phyloP scores from a whole-genome alignment of 2,113 vertebrate genomes.

The Melanostigma gelatinosum region DNA sequence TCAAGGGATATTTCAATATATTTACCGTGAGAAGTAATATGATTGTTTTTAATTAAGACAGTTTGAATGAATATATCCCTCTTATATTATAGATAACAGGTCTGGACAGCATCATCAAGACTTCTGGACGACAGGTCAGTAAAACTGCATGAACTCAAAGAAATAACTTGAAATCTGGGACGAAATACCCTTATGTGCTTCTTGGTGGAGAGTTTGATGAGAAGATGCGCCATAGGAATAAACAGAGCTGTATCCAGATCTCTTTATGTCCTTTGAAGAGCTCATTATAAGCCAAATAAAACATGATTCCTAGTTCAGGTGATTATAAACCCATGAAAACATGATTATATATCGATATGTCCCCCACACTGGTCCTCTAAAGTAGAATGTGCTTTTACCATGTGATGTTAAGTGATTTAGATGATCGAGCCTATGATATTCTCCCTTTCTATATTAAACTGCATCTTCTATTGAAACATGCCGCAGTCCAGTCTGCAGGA shows the following conservation, averaged over 20 bases:
- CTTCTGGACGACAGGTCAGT: neutral
- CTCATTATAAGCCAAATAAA: neutral
- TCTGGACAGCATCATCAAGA: neutral
- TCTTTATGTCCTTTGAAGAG: neutral
- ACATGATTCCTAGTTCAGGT: neutral
- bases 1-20: neutral
- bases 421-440: neutral
- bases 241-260: neutral
- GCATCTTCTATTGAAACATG: neutral
- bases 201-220: neutral
- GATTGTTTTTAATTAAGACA: neutral
- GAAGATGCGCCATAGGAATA: neutral
- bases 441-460: neutral
- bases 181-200: neutral
- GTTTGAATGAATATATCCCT: neutral
- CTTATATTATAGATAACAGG: neutral
- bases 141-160: neutral
- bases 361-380: neutral
- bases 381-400: neutral
- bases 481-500: conserved; percentile 33
- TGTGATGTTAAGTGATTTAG: neutral
- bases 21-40: neutral
- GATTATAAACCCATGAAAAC: neutral
- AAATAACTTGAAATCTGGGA: neutral
- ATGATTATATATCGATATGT: neutral